These are phyloP conservation scores for Dascyllus trimaculatus DNA, from an alignment of 2,113 vertebrate genomes.

Conservation along the genomic window DNA sequence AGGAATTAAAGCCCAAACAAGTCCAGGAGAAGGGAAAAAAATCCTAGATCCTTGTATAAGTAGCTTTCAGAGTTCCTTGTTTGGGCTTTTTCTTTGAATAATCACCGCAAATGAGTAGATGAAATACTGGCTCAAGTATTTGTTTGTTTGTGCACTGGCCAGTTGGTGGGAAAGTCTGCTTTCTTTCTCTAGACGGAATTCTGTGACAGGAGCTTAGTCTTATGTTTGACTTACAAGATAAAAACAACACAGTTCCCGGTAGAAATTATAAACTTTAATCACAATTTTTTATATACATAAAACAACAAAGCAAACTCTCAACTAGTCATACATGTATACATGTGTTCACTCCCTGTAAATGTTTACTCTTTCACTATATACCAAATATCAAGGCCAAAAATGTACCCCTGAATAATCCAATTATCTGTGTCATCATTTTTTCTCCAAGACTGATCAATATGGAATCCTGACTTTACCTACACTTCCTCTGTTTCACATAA, in stretches of 20 bases:
- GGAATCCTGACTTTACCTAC: constrained; percentile 21
- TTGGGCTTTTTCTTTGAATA: constrained; percentile 56
- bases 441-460: neutral
- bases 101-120: constrained; percentile 69
- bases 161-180: constrained; percentile 51
- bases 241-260: neutral
- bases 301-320: neutral
- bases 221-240: neutral
- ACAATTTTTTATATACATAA: neutral
- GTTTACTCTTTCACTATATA: neutral
- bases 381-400: neutral
- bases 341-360: neutral
- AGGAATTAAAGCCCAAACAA: constrained; percentile 69
- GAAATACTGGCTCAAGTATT: constrained; percentile 51
- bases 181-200: constrained; percentile 12
- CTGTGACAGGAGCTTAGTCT: neutral
- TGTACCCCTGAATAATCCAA: neutral
- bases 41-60: constrained; percentile 70
- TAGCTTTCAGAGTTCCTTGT: constrained; percentile 58
- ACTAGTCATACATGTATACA: neutral
- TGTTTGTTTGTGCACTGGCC: constrained; percentile 50
- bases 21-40: constrained; percentile 59
- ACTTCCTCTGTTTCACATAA: constrained; percentile 5
- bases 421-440: neutral
- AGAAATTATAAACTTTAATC: neutral